Conservation (phyloP, 1,140 invertebrate genomes). For the Drosophila tani region DNA sequence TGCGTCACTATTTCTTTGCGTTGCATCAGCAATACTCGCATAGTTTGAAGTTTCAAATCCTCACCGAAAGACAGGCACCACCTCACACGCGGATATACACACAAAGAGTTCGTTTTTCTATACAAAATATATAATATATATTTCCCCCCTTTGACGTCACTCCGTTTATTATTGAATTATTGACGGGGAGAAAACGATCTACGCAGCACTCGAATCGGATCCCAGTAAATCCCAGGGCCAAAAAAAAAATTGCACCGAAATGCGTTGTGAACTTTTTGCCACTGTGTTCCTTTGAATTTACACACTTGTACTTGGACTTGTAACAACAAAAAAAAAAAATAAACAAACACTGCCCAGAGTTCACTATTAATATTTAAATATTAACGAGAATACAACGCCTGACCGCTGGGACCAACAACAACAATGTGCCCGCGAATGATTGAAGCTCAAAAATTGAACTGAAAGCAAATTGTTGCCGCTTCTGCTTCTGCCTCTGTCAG, state of each 20-base stretch:
- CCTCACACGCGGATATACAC: neutral
- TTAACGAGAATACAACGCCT: conserved; percentile 15
- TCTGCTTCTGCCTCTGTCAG: neutral
- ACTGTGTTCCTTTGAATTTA: neutral
- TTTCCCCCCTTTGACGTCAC: conserved; percentile 38
- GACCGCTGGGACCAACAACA: conserved; percentile 50
- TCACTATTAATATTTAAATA: conserved; percentile 12
- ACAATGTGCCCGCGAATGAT: conserved; percentile 66
- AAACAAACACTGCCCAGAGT: neutral
- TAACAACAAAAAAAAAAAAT: neutral
- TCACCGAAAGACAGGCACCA: neutral
- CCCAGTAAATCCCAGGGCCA: conserved; percentile 14
- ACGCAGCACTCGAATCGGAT: conserved; percentile 35
- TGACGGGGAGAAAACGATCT: conserved; percentile 7
- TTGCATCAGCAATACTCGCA: conserved; percentile 22
- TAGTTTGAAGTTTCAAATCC: conserved; percentile 1
- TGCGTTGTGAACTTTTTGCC: conserved; percentile 1
- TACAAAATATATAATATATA: no score
- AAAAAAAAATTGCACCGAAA: conserved; percentile 8
- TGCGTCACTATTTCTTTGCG: conserved; percentile 4
- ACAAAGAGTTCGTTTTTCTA: neutral
- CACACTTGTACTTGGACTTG: neutral
- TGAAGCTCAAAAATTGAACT: conserved; percentile 71
- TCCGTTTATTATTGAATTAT: neutral
- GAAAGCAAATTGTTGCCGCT: conserved; percentile 48